Evolutionary conservation across 2,888 invertebrate genomes (phyloP), one percentile per base, ranked within the genome.

Genomic region (Melanostoma scalare): DNA sequence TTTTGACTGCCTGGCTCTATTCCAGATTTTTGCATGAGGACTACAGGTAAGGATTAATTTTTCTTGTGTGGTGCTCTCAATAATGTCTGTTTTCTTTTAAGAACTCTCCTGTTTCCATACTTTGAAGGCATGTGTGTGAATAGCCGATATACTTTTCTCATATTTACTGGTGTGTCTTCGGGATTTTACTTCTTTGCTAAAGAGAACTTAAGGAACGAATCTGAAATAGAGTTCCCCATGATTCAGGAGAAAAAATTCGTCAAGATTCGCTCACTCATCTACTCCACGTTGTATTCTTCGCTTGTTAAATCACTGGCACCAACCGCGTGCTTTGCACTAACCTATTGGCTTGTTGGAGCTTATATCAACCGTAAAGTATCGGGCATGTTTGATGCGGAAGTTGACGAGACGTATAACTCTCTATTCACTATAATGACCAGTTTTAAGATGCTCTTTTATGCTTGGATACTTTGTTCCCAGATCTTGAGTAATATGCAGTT

Each of bases 401-500:
- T 85, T 4, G 91, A 91, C 42, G 88, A 89, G 20, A 88, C 87
- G 0, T 80, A 88, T 4, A 63, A 79, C 0, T 87, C 90, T 0
- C 74, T 90, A 3, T 92, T 93, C 65, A 87, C 93, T 31, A 81
- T 91, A 4, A 58, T 85, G 0, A 82, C 84, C n/a, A 89, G 89
- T 85, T 35, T 88, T 1, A 87, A 89, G 4, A 71, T 95, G 86
- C 90, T 94, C 87, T 92, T 95, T 84, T 94, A 94, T 55, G 91
- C 94, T 2, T 96, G 95, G 95, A 91, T 95, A 56, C 94, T 95
- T 85, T 93, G 94, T 5, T 93, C 94, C 44, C 92, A 95, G 75
- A 95, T 95, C 87, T 92, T 94, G 71, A 92, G 95, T 82, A 95
- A 94, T 55, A 94, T 95, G 90, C 93, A 94, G 87, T 92, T 94